Base-by-base conservation (phyloP, 2,888 invertebrate genomes). In the Pyrrhosoma nymphula region DNA sequence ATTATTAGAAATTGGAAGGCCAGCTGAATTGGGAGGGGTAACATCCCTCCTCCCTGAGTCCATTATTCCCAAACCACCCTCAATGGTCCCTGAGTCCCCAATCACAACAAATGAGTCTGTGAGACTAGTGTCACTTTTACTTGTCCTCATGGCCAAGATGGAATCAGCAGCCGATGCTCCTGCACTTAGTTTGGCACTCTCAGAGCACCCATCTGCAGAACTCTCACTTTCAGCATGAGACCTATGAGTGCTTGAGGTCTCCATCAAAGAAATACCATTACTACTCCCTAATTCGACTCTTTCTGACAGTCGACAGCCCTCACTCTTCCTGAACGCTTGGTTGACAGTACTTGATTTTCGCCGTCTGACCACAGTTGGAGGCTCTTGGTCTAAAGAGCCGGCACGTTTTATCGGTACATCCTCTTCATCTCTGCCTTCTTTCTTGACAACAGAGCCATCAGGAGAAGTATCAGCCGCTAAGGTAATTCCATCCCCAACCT, bases 51-150 rank as follows among this genome's bases (percentile, higher is more conserved):
- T 96, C 96, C 10, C 75, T 26, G 95, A 63, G n/a, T 60, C 88
- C 8, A 96, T 96, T 39, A 95, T 95, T 26, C 95, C 63, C 30
- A 95, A 56, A 39, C 95, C 91, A 91, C 75, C 95, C 12, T 96
- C 96, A 26, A 93, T 69, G 35, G 96, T 96, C 95, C 96, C 96
- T 69, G 96, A 96, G 75, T 96, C 96, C 95, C 96, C 96, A 69
- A 97, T 96, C 82, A 96, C 95, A 3, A 99, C 99, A 97, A 99
- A 99, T 55, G 99, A 99, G 96, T 99, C 99, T 0, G 98, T 98
- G 35, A 99, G 97, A 96, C 99, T 99, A 0, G 99, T 99, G 96
- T 99, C 99, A 4, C 99, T 99, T 97, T 99, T 99, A 97, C 99
- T 99, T 18, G 98, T 97, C 95, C 99, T 97, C 96, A 99, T 97